Percentiles rank a stretch among this genome's conserved stretches.
These are phyloP conservation scores for Zaprionus taronus DNA, from an alignment of 1,140 invertebrate species.

Conservation along the genomic window DNA sequence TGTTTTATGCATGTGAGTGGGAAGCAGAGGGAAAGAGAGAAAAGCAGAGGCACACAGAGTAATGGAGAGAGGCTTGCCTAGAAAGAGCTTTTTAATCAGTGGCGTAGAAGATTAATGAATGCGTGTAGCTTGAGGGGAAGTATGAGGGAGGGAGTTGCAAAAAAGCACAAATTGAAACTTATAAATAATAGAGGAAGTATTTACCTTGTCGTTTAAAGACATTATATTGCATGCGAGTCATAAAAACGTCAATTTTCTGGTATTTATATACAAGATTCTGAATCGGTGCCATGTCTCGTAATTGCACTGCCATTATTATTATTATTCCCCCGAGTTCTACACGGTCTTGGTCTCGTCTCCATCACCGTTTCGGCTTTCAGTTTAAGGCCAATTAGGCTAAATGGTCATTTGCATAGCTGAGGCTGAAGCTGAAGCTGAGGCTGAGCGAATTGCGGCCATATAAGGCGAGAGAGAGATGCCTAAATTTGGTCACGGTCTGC, in stretches of 20 bases:
- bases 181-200: slow-evolving; percentile 2
- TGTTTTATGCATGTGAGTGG: slow-evolving; percentile 17
- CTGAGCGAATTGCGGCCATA: slow-evolving; percentile 18
- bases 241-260: slow-evolving; percentile 1
- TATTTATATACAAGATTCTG: neutral
- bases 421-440: neutral
- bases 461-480: slow-evolving; percentile 21
- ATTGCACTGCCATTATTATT: neutral
- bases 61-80: neutral
- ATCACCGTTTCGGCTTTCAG: neutral
- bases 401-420: slow-evolving; percentile 26
- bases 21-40: slow-evolving; percentile 29
- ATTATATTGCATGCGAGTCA: slow-evolving; percentile 1
- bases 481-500: slow-evolving; percentile 42
- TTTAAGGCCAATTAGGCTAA: slow-evolving; percentile 39
- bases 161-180: neutral
- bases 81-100: neutral
- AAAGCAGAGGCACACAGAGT: neutral
- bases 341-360: neutral
- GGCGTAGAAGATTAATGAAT: neutral
- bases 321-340: slow-evolving; percentile 19
- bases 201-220: neutral
- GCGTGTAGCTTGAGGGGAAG: neutral
- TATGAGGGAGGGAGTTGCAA: neutral
- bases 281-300: neutral